Percentiles rank a stretch among this genome's conserved stretches.
These are phyloP conservation scores for Papilio polyxenes DNA, from an alignment of 1,140 invertebrate genomes.

Conservation along the genomic window DNA sequence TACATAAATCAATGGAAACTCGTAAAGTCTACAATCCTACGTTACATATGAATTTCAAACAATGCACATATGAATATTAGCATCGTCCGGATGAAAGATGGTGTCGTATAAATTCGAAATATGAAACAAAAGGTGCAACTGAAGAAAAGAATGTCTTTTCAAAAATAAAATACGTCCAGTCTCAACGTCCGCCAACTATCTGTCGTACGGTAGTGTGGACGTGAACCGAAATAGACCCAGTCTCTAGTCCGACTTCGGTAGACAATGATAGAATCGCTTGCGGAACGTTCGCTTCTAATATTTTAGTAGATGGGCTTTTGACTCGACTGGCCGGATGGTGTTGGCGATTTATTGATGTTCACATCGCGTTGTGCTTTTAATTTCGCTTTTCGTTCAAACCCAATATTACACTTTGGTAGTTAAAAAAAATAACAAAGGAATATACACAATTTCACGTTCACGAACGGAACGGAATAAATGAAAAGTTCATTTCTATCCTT, in stretches of 20 bases:
- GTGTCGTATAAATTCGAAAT: slow-evolving; percentile 10
- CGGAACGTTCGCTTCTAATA: slow-evolving; percentile 44
- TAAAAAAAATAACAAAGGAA: neutral
- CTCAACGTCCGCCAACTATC: slow-evolving; percentile 69
- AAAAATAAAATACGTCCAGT: slow-evolving; percentile 73
- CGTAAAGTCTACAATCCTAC: slow-evolving; percentile 6
- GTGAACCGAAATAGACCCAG: slow-evolving; percentile 64
- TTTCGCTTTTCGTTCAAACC: neutral
- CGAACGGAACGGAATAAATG: neutral
- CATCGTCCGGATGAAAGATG: slow-evolving; percentile 4
- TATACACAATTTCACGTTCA: neutral
- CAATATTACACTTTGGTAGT: neutral
- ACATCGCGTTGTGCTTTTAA: slow-evolving; percentile 2
- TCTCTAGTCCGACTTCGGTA: slow-evolving; percentile 58
- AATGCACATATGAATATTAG: slow-evolving; percentile 14
- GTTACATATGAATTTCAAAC: neutral
- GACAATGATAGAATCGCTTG: slow-evolving; percentile 59
- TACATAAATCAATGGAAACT: slow-evolving; percentile 7
- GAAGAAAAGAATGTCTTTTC: slow-evolving; percentile 61
- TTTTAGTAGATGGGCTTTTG: slow-evolving; percentile 36
- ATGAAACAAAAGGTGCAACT: slow-evolving; percentile 63
- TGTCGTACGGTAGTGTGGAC: slow-evolving; percentile 60
- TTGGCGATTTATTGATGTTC: slow-evolving; percentile 37
- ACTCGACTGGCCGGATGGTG: slow-evolving; percentile 2
- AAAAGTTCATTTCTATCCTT: neutral